A percentile compares a stretch with the other conserved stretches of the same genome.
phyloP scores from a whole-genome alignment of 2,888 invertebrate species.

The Pogonocherus hispidulus region DNA sequence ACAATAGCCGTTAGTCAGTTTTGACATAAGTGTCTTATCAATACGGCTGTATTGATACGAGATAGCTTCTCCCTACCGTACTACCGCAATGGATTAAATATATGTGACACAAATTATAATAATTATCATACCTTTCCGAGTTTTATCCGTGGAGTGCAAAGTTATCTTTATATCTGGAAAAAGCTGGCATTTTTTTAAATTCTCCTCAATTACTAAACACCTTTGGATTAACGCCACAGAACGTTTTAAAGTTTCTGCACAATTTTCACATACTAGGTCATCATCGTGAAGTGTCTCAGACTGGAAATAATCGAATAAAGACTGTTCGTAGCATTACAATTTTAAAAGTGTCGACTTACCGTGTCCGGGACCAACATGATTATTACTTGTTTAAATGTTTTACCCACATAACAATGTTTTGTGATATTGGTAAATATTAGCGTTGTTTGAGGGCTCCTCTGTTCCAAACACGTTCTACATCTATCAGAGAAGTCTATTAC shows the following conservation, averaged over 20 bases:
- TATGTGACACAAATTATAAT: too few relatives aligned
- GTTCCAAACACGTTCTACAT: neutral
- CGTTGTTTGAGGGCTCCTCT: neutral
- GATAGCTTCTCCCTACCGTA: too few relatives aligned
- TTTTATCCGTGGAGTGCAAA: neutral
- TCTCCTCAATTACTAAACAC: constrained; percentile 7
- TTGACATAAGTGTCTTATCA: too few relatives aligned
- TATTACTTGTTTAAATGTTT: constrained; percentile 3
- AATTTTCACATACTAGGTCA: neutral
- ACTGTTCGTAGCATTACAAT: neutral
- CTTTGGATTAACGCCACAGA: neutral
- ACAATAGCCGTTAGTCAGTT: too few relatives aligned
- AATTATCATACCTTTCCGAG: too few relatives aligned
- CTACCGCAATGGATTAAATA: too few relatives aligned
- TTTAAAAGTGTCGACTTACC: neutral
- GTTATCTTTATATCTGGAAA: neutral
- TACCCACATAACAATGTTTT: neutral
- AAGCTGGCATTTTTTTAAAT: neutral
- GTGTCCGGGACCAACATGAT: neutral
- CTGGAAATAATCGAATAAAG: too few relatives aligned
- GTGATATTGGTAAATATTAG: too few relatives aligned
- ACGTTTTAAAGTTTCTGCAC: neutral
- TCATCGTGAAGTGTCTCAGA: constrained; percentile 2
- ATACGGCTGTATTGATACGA: too few relatives aligned
- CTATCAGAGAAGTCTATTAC: too few relatives aligned